These are phyloP conservation scores for Choloepus hoffmanni DNA, from an alignment of 2,113 vertebrate genomes.

Conservation along the genomic window DNA sequence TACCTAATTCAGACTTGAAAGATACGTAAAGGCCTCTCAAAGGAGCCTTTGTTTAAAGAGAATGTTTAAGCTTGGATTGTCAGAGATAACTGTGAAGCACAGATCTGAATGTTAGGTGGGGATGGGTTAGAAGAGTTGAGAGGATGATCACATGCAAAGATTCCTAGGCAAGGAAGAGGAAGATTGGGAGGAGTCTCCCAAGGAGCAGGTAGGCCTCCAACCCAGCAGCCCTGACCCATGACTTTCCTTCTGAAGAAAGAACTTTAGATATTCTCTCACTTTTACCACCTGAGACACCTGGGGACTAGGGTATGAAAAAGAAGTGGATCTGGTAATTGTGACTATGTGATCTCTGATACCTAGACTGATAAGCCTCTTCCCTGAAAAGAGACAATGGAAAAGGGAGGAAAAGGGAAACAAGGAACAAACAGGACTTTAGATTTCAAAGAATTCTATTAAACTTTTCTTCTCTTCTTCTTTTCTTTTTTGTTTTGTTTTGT, in stretches of 20 bases:
- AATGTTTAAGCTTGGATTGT: background rate
- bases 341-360: fast-evolving
- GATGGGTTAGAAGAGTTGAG: background rate
- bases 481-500: background rate
- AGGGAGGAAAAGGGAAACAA: background rate
- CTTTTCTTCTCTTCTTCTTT: background rate
- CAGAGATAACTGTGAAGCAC: background rate
- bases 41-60: background rate
- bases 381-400: background rate
- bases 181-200: background rate
- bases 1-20: background rate
- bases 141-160: background rate
- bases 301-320: background rate
- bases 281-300: background rate
- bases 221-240: background rate
- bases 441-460: constrained; percentile 76
- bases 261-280: background rate
- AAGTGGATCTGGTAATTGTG: background rate
- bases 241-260: background rate
- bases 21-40: background rate
- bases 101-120: background rate
- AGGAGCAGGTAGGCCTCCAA: background rate
- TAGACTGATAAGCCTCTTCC: background rate
- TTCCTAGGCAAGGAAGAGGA: background rate
- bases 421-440: background rate